A percentile compares a stretch with the other conserved stretches of the same genome.
phyloP scores from a whole-genome alignment of 2,888 invertebrate genomes.

The Oasisia sp. region DNA sequence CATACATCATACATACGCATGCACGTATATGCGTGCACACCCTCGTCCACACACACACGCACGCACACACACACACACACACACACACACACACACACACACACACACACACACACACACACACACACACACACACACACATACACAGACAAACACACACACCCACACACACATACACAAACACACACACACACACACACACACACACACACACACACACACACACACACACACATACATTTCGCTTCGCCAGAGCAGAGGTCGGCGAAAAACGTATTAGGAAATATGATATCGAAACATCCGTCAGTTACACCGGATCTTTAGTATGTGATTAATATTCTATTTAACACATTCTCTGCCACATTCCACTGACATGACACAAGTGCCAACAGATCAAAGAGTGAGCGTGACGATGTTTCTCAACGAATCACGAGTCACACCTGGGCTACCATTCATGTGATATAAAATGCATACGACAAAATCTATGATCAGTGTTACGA shows the following conservation, averaged over 20 bases:
- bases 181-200: too few species aligned
- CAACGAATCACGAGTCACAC: background rate
- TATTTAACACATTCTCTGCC: background rate
- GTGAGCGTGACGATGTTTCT: background rate
- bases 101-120: background rate
- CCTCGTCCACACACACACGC: background rate
- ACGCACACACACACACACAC: background rate
- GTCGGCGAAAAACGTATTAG: background rate
- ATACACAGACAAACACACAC: background rate
- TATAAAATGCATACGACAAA: too few species aligned
- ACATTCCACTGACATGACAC: background rate
- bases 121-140: background rate
- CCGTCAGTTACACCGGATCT: background rate
- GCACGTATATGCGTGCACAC: background rate
- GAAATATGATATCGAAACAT: background rate
- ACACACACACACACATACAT: too few species aligned
- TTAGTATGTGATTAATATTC: background rate
- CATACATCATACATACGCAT: background rate
- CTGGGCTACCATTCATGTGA: background rate
- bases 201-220: too few species aligned
- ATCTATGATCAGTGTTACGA: too few species aligned
- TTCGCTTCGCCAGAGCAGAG: background rate
- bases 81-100: background rate
- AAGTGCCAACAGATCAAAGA: background rate
- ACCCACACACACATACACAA: background rate